Evolutionary conservation across 2,113 vertebrate genomes (phyloP).

Genomic region (Ia io): DNA sequence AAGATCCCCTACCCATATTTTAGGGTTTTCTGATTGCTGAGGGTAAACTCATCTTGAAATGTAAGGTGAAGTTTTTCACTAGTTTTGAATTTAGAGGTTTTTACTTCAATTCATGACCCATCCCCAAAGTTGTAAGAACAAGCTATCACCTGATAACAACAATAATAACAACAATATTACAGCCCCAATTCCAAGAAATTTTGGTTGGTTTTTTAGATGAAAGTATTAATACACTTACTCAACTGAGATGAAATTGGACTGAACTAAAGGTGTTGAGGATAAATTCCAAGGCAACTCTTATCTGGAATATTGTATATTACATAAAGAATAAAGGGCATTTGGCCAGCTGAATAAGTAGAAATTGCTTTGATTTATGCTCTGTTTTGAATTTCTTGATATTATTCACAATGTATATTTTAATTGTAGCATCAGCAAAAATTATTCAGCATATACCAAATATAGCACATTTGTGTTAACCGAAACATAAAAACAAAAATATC

Average conservation of each 20-base stretch:
- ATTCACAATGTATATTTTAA: not conserved
- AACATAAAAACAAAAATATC: not conserved
- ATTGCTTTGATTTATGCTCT: not conserved
- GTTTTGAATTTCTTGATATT: not conserved
- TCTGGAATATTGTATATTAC: not conserved
- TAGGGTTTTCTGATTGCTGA: not conserved
- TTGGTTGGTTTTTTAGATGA: not conserved
- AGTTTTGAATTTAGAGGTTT: not conserved
- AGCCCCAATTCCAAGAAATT: not conserved
- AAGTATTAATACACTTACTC: not conserved
- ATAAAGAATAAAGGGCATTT: constrained; percentile 4
- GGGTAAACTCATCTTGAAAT: not conserved
- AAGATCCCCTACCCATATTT: not conserved
- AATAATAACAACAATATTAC: not conserved
- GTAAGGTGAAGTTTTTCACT: not conserved
- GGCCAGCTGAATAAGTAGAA: constrained; percentile 15
- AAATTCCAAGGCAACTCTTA: constrained; percentile 21
- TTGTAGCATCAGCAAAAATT: not conserved
- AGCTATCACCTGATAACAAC: not conserved
- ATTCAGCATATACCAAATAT: not conserved
- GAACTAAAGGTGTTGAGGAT: not conserved
- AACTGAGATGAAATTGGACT: not conserved
- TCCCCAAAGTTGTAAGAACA: not conserved
- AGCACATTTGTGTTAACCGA: not conserved
- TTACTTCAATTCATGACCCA: not conserved